Base-by-base conservation (phyloP, 2,888 invertebrate genomes). In the Labia minor region DNA sequence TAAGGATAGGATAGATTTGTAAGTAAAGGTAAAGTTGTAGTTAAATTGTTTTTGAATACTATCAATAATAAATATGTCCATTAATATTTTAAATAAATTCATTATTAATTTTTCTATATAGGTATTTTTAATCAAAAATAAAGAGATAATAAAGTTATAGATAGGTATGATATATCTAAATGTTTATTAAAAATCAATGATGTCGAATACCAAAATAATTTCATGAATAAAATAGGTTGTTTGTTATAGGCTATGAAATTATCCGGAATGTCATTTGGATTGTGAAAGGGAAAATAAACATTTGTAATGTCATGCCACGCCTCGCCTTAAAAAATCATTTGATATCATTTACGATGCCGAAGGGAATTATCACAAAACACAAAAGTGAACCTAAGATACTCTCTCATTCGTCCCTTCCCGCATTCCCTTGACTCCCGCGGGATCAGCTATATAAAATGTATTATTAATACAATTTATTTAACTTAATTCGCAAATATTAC, bases 121-220 rank as follows among this genome's bases (percentile, higher is more conserved):
- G n/a, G n/a, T n/a, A n/a, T n/a, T n/a, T n/a, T n/a, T n/a, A n/a
- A n/a, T n/a, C n/a, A n/a, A n/a, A n/a, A n/a, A n/a, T n/a, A n/a
- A n/a, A n/a, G n/a, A n/a, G n/a, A n/a, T n/a, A n/a, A n/a, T n/a
- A n/a, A n/a, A n/a, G n/a, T n/a, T n/a, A n/a, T n/a, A n/a, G n/a
- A n/a, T n/a, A n/a, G n/a, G n/a, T n/a, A n/a, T n/a, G n/a, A n/a
- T n/a, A n/a, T n/a, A n/a, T n/a, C n/a, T n/a, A n/a, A n/a, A n/a
- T n/a, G n/a, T n/a, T n/a, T n/a, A n/a, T n/a, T 49, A 49, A 49
- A 49, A 49, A 49, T 49, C 49, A 49, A 49, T 49, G 49, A 49
- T 49, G 3, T 14, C 14, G 49, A 49, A 49, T 49, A 8, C 49
- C 6, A 49, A 14, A 49, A 49, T 49, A 49, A 49, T 49, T 49